These are phyloP conservation scores for Acanthoscelides obtectus DNA, from an alignment of 2,888 invertebrate species.

Conservation along the genomic window DNA sequence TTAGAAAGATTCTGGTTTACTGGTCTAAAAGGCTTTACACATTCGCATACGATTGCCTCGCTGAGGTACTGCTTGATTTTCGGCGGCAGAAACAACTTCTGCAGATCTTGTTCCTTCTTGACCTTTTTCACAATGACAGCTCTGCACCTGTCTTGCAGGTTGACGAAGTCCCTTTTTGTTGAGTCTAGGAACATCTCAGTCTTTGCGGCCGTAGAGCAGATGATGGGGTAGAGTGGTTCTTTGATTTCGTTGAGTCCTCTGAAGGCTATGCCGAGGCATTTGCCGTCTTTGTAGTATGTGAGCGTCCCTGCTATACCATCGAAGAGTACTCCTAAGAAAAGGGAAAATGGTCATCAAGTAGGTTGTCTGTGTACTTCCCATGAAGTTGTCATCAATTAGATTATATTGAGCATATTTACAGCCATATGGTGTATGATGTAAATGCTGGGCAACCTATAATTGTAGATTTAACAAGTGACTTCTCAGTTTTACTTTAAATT, in stretches of 20 bases:
- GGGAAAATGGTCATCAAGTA: too few species aligned
- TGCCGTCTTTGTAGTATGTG: constrained; percentile 67
- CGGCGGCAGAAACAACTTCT: constrained; percentile 55
- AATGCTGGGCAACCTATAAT: too few species aligned
- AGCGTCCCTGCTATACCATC: constrained; percentile 66
- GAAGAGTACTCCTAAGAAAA: constrained; percentile 49
- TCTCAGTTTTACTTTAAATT: too few species aligned
- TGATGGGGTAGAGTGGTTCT: constrained; percentile 62
- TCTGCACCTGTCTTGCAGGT: constrained; percentile 64
- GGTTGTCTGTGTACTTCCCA: too few species aligned
- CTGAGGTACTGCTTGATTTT: constrained; percentile 55
- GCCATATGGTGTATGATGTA: too few species aligned
- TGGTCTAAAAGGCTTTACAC: constrained; percentile 39
- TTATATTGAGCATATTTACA: too few species aligned
- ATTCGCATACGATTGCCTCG: constrained; percentile 54
- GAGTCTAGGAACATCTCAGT: constrained; percentile 64
- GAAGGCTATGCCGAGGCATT: constrained; percentile 66
- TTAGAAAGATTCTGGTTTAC: constrained; percentile 36
- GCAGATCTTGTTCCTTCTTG: constrained; percentile 50
- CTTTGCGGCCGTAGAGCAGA: constrained; percentile 70
- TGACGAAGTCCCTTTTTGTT: constrained; percentile 59
- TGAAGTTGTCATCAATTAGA: too few species aligned
- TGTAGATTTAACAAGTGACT: too few species aligned
- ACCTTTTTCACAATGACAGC: constrained; percentile 57
- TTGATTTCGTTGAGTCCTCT: constrained; percentile 58